A percentile compares a stretch with the other conserved stretches of the same genome.
Evolutionary conservation across 1,140 invertebrate genomes (phyloP).

Genomic region (Akabosia matsudoensis): DNA sequence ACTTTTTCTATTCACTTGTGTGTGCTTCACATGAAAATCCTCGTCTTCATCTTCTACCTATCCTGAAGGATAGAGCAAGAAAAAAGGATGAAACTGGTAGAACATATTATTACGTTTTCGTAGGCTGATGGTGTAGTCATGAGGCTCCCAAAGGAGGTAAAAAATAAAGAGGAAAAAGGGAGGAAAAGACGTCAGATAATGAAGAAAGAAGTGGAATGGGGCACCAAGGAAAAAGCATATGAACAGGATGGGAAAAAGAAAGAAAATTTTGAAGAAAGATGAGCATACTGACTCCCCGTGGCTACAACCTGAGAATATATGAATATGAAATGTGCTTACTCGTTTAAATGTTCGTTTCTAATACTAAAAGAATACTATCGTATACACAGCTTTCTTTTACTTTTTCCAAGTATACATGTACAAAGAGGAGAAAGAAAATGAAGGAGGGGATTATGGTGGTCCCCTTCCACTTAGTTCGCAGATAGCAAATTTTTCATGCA

Average conservation of each 20-base stretch:
- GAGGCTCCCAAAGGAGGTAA: slow-evolving; percentile 7
- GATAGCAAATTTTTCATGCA: slow-evolving; percentile 18
- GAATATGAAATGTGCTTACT: slow-evolving; percentile 21
- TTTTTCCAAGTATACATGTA: no score
- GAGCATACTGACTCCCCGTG: slow-evolving; percentile 22
- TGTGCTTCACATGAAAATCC: neutral
- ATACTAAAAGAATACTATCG: neutral
- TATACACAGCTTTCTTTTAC: no score
- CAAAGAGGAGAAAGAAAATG: slow-evolving; percentile 9
- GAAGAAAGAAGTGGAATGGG: slow-evolving; percentile 24
- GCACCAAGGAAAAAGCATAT: slow-evolving; percentile 14
- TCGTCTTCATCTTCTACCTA: neutral
- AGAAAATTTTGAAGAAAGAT: slow-evolving; percentile 25
- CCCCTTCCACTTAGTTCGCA: neutral
- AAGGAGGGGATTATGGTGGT: slow-evolving; percentile 5
- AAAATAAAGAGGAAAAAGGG: slow-evolving; percentile 19
- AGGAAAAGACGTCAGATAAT: slow-evolving; percentile 26
- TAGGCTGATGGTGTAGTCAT: slow-evolving; percentile 11
- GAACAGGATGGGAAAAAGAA: slow-evolving; percentile 8
- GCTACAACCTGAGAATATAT: slow-evolving; percentile 12
- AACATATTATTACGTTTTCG: neutral
- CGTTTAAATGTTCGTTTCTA: no score
- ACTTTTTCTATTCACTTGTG: neutral
- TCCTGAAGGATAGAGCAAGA: neutral
- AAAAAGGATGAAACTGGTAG: neutral